Evolutionary conservation across 1,140 invertebrate species (phyloP).

Genomic region (fruit fly (Drosophila melanogaster)): DNA sequence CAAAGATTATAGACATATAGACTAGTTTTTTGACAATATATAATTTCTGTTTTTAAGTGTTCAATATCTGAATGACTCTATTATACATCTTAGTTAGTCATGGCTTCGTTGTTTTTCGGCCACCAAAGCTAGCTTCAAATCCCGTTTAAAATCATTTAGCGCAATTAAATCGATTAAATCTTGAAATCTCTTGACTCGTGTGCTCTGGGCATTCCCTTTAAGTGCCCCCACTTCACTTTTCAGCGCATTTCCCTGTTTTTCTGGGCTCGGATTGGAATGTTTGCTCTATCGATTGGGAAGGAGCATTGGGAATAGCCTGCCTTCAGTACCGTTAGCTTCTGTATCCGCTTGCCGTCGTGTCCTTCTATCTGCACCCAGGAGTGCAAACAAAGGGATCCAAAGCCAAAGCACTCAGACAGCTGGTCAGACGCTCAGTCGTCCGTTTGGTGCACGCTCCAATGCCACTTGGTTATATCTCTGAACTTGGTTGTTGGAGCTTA

Average conservation of each 20-base stretch:
- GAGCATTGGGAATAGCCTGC: slow-evolving; percentile 30
- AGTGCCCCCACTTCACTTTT: neutral
- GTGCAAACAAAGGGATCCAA: slow-evolving; percentile 55
- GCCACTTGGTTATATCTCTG: slow-evolving; percentile 7
- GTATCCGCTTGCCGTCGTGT: slow-evolving; percentile 6
- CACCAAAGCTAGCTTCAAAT: too few species aligned
- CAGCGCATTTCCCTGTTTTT: slow-evolving; percentile 5
- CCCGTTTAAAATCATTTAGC: neutral
- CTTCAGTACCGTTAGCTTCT: slow-evolving; percentile 18
- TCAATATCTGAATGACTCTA: too few species aligned
- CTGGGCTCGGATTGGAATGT: slow-evolving; percentile 32
- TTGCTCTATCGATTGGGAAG: slow-evolving; percentile 65
- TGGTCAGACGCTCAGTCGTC: slow-evolving; percentile 8
- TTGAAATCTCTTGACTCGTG: neutral
- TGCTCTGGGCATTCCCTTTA: neutral
- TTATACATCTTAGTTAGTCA: too few species aligned
- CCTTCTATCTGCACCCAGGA: slow-evolving; percentile 39
- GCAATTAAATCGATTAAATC: slow-evolving; percentile 11
- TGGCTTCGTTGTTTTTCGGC: too few species aligned
- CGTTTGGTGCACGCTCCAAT: slow-evolving; percentile 20
- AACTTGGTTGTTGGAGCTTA: neutral
- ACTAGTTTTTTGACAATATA: too few species aligned
- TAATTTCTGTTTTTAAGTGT: too few species aligned
- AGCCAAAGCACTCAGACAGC: slow-evolving; percentile 48
- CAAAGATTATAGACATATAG: too few species aligned